Percentiles rank a stretch among this genome's conserved stretches.
phyloP scores from a whole-genome alignment of 1,140 invertebrate species.

The Hesperophylax magnus region DNA sequence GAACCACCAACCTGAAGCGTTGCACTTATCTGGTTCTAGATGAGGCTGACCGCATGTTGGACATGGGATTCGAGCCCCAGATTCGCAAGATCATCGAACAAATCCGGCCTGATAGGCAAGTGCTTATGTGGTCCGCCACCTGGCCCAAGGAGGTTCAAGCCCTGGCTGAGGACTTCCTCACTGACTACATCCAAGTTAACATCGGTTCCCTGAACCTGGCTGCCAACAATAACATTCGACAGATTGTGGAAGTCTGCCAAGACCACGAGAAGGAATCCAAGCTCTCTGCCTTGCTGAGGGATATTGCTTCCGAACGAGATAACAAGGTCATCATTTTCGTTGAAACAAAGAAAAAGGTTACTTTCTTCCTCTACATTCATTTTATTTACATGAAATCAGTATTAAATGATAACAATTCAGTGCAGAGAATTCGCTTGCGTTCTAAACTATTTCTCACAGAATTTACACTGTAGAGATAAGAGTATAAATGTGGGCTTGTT shows the following conservation, averaged over 20 bases:
- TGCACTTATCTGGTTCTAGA: constrained; percentile 98
- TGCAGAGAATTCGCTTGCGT: too few species aligned
- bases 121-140: constrained; percentile 99
- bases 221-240: constrained; percentile 98
- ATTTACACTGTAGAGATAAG: too few species aligned
- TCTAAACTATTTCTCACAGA: too few species aligned
- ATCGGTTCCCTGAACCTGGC: constrained; percentile 94
- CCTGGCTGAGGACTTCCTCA: constrained; percentile 95
- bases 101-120: constrained; percentile 94
- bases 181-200: constrained; percentile 92
- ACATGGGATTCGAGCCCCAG: constrained; percentile 99
- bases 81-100: constrained; percentile 98
- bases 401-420: too few species aligned
- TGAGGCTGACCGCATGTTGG: constrained; percentile 91
- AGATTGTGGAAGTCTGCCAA: constrained; percentile 95
- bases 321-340: constrained; percentile 98
- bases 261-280: constrained; percentile 91
- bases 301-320: constrained; percentile 87
- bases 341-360: constrained; percentile 94
- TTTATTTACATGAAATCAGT: too few species aligned
- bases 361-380: background rate
- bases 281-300: constrained; percentile 85
- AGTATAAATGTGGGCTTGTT: too few species aligned
- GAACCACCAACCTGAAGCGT: constrained; percentile 89
- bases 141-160: constrained; percentile 98